Percentiles rank a stretch among this genome's conserved stretches.
Conservation (phyloP, 2,113 vertebrate genomes). For the Canis aureus region DNA sequence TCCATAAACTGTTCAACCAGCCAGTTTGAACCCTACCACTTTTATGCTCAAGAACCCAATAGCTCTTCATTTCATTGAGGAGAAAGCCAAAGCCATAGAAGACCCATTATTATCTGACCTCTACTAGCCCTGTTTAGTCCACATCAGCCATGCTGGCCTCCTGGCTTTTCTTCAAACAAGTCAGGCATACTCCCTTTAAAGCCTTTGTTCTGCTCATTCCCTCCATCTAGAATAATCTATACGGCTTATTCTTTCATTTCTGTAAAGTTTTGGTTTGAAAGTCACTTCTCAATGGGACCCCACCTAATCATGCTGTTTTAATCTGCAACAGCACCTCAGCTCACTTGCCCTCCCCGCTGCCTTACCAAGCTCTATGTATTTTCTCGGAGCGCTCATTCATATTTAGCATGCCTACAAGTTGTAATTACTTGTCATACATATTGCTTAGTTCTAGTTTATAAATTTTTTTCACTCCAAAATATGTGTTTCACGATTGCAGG, state of each 20-base stretch:
- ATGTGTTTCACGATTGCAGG: neutral
- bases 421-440: neutral
- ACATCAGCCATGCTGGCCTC: too few species aligned
- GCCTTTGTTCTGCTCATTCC: neutral
- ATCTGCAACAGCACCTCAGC: neutral
- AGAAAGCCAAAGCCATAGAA: neutral
- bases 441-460: neutral
- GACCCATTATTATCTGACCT: neutral
- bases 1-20: neutral
- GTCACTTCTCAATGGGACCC: neutral
- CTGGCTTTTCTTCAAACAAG: neutral
- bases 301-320: neutral
- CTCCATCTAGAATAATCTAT: neutral
- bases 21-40: neutral
- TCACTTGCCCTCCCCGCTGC: neutral
- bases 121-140: accelerated
- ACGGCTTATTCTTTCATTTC: neutral
- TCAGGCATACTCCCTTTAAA: neutral
- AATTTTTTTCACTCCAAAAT: neutral
- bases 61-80: neutral
- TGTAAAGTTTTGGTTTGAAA: neutral
- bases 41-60: neutral
- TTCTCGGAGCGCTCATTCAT: neutral
- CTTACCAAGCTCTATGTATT: neutral
- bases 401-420: neutral